phyloP scores from a whole-genome alignment of 1,140 invertebrate genomes.

The Sesamia nonagrioides region DNA sequence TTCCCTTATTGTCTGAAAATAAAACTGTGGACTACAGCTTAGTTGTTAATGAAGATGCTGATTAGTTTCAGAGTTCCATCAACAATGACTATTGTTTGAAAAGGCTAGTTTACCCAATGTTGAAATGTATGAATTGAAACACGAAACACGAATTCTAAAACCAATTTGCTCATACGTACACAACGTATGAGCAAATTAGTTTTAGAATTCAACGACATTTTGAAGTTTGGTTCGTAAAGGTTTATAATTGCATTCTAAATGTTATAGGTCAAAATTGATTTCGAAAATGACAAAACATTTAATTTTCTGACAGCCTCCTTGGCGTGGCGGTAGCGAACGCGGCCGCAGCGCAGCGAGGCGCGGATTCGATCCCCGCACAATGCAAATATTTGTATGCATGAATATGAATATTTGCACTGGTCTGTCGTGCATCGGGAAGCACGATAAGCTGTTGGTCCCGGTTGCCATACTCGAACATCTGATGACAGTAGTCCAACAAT shows the following conservation, averaged over 20 bases:
- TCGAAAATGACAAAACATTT: too few species aligned
- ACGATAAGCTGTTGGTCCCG: too few species aligned
- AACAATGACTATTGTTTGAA: neutral
- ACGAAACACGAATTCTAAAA: neutral
- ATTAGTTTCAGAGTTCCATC: slow-evolving; percentile 18
- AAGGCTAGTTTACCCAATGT: neutral
- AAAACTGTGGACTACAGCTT: neutral
- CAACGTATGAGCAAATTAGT: slow-evolving; percentile 17
- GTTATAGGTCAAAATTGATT: neutral
- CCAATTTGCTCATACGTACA: neutral
- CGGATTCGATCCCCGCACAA: too few species aligned
- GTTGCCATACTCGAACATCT: too few species aligned
- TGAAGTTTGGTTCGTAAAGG: neutral
- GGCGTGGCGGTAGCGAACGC: too few species aligned
- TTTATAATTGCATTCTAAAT: too few species aligned
- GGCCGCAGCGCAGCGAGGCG: too few species aligned
- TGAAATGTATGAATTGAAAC: slow-evolving; percentile 4
- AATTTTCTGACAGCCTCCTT: too few species aligned
- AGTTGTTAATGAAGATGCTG: neutral
- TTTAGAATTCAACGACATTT: slow-evolving; percentile 1
- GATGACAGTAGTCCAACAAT: too few species aligned
- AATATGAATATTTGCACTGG: too few species aligned
- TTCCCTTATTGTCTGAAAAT: neutral
- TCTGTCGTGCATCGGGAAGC: too few species aligned
- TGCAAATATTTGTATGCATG: too few species aligned